A percentile compares a stretch with the other conserved stretches of the same genome.
Conservation (phyloP, 1,140 invertebrate genomes). For the Diploscapter pachys region DNA sequence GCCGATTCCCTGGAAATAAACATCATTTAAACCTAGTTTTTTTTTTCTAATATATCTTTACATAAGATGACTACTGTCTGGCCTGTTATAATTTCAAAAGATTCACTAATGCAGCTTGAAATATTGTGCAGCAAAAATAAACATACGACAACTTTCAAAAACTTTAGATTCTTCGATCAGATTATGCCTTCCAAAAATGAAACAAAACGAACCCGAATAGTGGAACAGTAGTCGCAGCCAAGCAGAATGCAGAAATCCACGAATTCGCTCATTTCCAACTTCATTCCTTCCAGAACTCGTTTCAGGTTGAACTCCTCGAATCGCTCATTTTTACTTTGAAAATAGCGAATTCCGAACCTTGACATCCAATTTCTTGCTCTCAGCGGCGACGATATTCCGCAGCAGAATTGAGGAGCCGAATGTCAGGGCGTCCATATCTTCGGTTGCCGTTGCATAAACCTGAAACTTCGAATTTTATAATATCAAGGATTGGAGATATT, state of each 20-base stretch:
- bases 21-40: too few relatives aligned
- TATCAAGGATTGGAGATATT: not conserved
- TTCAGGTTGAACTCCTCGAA: slow-evolving; percentile 77
- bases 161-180: too few relatives aligned
- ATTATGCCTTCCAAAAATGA: not conserved
- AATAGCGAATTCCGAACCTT: slow-evolving; percentile 29
- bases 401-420: slow-evolving; percentile 86
- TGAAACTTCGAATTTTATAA: not conserved
- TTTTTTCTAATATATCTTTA: too few relatives aligned
- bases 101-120: too few relatives aligned
- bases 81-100: too few relatives aligned
- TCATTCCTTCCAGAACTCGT: slow-evolving; percentile 76
- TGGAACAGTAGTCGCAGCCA: slow-evolving; percentile 96
- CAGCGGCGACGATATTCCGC: slow-evolving; percentile 71
- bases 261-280: slow-evolving; percentile 77
- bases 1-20: slow-evolving; percentile 66
- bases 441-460: slow-evolving; percentile 87
- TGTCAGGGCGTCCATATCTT: slow-evolving; percentile 99
- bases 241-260: slow-evolving; percentile 95
- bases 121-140: too few relatives aligned
- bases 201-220: slow-evolving; percentile 67
- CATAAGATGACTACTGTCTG: too few relatives aligned
- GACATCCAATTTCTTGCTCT: slow-evolving; percentile 78
- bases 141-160: too few relatives aligned
- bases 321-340: not conserved